These are phyloP conservation scores for Phrynocephalus forsythii DNA, from an alignment of 2,797 vertebrate species.

Conservation along the genomic window DNA sequence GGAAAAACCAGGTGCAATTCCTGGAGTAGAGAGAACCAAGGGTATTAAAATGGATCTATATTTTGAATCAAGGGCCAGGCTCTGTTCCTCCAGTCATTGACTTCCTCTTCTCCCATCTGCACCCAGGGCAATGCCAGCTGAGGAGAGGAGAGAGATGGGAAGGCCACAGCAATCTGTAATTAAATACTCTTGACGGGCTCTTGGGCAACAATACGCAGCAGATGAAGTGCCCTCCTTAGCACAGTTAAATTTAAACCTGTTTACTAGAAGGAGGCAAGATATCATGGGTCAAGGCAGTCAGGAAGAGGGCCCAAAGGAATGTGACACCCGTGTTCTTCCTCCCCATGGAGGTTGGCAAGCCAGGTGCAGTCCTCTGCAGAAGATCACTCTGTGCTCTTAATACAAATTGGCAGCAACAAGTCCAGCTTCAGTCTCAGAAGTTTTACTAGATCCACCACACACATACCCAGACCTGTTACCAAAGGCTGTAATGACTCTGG, in stretches of 20 bases:
- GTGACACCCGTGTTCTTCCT: not conserved
- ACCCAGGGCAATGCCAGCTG: not conserved
- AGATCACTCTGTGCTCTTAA: too few species aligned
- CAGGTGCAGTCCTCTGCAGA: too few species aligned
- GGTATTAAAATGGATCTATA: not conserved
- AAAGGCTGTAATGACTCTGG: not conserved
- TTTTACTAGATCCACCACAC: not conserved
- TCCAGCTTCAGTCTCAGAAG: not conserved
- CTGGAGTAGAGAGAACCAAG: not conserved
- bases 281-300: not conserved
- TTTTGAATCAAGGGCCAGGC: not conserved
- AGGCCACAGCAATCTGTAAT: slow-evolving; percentile 3
- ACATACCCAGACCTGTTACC: too few species aligned
- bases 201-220: not conserved
- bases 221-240: not conserved
- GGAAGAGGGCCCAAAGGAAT: not conserved
- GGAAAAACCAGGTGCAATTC: not conserved
- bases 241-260: slow-evolving; percentile 28
- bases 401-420: too few species aligned
- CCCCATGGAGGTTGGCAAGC: not conserved
- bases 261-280: not conserved
- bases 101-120: not conserved
- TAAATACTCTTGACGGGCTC: not conserved
- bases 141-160: not conserved
- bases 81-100: not conserved